These are phyloP conservation scores for Dicycla oo DNA, from an alignment of 2,888 invertebrate genomes.

Conservation along the genomic window DNA sequence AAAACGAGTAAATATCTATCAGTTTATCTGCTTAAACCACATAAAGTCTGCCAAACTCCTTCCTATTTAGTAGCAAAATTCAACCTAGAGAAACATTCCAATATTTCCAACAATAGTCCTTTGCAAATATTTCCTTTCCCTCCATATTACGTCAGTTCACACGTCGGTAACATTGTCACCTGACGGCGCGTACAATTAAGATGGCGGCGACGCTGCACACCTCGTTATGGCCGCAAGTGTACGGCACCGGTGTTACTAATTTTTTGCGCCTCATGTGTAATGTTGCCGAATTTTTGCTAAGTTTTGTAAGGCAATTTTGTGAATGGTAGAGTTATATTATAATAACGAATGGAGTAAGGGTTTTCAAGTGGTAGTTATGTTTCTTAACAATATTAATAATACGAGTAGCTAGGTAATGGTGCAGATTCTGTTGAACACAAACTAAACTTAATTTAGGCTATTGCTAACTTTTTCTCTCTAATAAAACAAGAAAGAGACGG, in stretches of 20 bases:
- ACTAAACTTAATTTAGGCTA: too few relatives aligned
- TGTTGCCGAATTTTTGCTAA: conserved; percentile 11
- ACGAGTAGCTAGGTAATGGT: too few relatives aligned
- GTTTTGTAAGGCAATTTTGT: conserved; percentile 1
- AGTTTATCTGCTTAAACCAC: too few relatives aligned
- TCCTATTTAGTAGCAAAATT: background rate
- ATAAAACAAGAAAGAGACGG: too few relatives aligned
- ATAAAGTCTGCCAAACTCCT: too few relatives aligned
- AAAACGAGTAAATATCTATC: too few relatives aligned
- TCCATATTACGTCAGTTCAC: conserved; percentile 16
- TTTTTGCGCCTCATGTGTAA: conserved; percentile 41
- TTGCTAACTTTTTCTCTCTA: too few relatives aligned
- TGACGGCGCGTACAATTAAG: conserved; percentile 46
- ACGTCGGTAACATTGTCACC: conserved; percentile 37
- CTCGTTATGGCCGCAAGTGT: conserved; percentile 52
- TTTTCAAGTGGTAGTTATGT: background rate
- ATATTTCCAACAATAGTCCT: conserved; percentile 11
- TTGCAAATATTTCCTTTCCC: conserved; percentile 12
- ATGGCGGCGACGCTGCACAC: conserved; percentile 34
- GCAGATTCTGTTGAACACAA: too few relatives aligned
- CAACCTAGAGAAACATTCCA: background rate
- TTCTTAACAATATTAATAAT: background rate
- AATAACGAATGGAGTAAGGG: background rate
- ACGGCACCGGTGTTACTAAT: conserved; percentile 9
- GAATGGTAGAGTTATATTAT: background rate